Evolutionary conservation across 2,113 vertebrate genomes (phyloP).

Genomic region (Heliornis fulica): DNA sequence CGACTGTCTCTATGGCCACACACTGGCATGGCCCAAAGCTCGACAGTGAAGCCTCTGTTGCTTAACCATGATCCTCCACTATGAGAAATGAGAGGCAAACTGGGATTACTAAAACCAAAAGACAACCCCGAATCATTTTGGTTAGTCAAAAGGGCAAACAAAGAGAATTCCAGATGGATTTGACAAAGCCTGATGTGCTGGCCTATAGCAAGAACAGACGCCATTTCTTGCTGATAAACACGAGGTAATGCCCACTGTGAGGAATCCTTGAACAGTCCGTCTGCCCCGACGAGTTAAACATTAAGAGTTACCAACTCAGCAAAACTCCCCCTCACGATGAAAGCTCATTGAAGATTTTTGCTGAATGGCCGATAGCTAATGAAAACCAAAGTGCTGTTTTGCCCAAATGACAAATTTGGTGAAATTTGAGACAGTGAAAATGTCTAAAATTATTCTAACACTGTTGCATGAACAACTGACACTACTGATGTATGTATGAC

Average conservation of each 20-base stretch:
- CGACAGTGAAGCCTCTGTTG: neutral
- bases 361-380: neutral
- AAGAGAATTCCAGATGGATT: constrained; percentile 18
- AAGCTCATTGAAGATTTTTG: constrained; percentile 9
- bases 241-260: constrained; percentile 12
- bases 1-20: neutral
- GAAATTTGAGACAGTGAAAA: neutral
- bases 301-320: neutral
- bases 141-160: neutral
- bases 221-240: constrained; percentile 16
- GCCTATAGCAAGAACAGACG: constrained; percentile 12
- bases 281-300: neutral
- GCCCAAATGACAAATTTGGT: neutral
- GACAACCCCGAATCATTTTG: neutral
- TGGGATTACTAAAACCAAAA: neutral
- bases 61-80: neutral
- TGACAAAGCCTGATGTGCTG: neutral
- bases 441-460: neutral
- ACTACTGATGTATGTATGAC: neutral
- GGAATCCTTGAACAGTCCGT: neutral
- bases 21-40: neutral
- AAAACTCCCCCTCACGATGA: neutral
- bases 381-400: neutral
- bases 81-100: neutral
- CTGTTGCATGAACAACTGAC: neutral